Evolutionary conservation across 2,888 invertebrate genomes (phyloP).

Genomic region (Cataglyphis albicans): DNA sequence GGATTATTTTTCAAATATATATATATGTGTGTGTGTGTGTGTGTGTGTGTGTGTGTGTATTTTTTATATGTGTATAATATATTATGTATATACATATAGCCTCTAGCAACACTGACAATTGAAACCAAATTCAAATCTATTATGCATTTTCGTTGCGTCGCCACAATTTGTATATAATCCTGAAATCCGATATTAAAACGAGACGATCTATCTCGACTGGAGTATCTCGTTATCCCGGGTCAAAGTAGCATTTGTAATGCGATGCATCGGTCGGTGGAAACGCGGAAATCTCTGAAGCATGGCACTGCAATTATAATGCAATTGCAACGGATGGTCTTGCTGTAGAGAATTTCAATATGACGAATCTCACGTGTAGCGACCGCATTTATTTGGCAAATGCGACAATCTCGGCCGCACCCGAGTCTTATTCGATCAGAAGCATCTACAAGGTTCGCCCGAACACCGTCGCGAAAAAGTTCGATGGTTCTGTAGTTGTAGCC

Average conservation of each 20-base stretch:
- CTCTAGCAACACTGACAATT: neutral
- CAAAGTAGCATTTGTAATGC: slow-evolving; percentile 48
- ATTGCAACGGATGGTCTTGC: slow-evolving; percentile 25
- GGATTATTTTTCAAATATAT: too few relatives aligned
- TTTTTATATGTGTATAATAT: neutral
- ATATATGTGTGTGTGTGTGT: neutral
- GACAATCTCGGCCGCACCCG: slow-evolving; percentile 17
- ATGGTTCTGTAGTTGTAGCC: slow-evolving; percentile 60
- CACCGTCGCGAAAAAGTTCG: slow-evolving; percentile 66
- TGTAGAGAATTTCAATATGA: slow-evolving; percentile 14
- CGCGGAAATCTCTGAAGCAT: neutral
- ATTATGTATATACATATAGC: neutral
- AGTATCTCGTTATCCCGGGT: slow-evolving; percentile 52
- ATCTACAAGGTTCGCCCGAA: slow-evolving; percentile 28
- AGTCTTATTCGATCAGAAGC: slow-evolving; percentile 32
- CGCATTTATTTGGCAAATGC: slow-evolving; percentile 15
- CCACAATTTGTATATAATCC: slow-evolving; percentile 51
- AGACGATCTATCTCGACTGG: slow-evolving; percentile 46
- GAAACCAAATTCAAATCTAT: slow-evolving; percentile 38
- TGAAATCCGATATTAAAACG: slow-evolving; percentile 56
- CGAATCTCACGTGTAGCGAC: neutral
- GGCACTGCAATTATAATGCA: slow-evolving; percentile 34
- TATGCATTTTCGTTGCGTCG: slow-evolving; percentile 21
- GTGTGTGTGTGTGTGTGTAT: neutral
- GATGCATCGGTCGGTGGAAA: slow-evolving; percentile 42